A percentile compares a stretch with the other conserved stretches of the same genome.
Evolutionary conservation across 2,888 invertebrate genomes (phyloP).

Genomic region (Apoderus coryli): DNA sequence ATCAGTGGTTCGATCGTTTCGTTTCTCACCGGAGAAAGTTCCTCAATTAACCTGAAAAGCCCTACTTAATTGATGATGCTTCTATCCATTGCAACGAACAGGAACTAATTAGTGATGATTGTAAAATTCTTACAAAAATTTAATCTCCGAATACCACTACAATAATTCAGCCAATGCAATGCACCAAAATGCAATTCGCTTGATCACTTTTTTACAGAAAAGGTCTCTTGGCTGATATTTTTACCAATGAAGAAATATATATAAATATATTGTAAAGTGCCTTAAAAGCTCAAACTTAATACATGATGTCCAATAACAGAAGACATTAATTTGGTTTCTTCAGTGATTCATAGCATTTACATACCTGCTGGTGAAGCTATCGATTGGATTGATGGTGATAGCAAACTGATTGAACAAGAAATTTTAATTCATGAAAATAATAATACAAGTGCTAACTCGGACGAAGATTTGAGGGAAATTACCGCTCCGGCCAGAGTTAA

Average conservation of each 20-base stretch:
- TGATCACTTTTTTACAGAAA: constrained; percentile 9
- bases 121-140: constrained; percentile 10
- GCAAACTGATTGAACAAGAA: constrained; percentile 8
- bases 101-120: constrained; percentile 10
- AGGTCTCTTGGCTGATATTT: constrained; percentile 10
- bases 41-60: constrained; percentile 9
- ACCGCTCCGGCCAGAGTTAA: constrained; percentile 5
- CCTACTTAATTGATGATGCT: constrained; percentile 10
- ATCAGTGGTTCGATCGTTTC: constrained; percentile 11
- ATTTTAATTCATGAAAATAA: constrained; percentile 9
- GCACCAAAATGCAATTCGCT: constrained; percentile 11
- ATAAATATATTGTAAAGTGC: constrained; percentile 5
- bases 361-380: constrained; percentile 8
- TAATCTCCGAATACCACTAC: constrained; percentile 10
- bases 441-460: constrained; percentile 6
- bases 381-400: constrained; percentile 12
- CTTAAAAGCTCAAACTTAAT: constrained; percentile 9
- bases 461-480: constrained; percentile 7
- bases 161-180: constrained; percentile 10
- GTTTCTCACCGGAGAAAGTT: constrained; percentile 9
- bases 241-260: constrained; percentile 4
- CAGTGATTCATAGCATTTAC: constrained; percentile 7
- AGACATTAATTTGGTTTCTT: constrained; percentile 8
- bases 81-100: constrained; percentile 10
- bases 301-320: constrained; percentile 9